Conservation (phyloP, 2,888 invertebrate species). For the Carabus problematicus region DNA sequence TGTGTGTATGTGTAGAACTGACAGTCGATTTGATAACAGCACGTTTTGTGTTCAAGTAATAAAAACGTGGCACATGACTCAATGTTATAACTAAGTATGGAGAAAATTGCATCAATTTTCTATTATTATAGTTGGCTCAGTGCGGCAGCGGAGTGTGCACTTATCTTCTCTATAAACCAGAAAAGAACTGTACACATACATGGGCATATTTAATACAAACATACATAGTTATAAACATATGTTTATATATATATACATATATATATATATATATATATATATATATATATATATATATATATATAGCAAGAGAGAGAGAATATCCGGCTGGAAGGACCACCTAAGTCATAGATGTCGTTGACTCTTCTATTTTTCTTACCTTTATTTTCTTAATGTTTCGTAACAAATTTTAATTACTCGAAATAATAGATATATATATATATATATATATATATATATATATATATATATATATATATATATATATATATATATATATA, state of each 20-base stretch:
- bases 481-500: conserved; percentile 4
- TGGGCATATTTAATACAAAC: not conserved
- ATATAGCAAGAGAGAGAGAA: not conserved
- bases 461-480: conserved; percentile 4
- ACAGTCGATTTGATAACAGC: not conserved
- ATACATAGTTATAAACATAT: conserved; percentile 8
- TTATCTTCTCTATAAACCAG: not conserved
- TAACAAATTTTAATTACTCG: not conserved
- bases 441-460: not conserved
- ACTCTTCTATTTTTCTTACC: not conserved
- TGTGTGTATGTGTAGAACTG: conserved; percentile 9
- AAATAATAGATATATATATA: too few relatives aligned
- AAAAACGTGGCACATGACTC: conserved; percentile 38
- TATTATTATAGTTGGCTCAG: conserved; percentile 39
- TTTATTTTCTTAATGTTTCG: not conserved
- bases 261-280: conserved; percentile 10
- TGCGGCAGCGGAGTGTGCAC: conserved; percentile 16
- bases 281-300: not conserved
- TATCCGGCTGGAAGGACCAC: not conserved
- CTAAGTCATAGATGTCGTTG: not conserved
- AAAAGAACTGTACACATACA: not conserved
- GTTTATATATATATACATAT: conserved; percentile 10
- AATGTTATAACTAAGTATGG: conserved; percentile 40
- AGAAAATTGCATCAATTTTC: conserved; percentile 40
- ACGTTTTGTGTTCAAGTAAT: conserved; percentile 25